Conservation (phyloP, 2,113 vertebrate genomes). For the Eidolon helvum region DNA sequence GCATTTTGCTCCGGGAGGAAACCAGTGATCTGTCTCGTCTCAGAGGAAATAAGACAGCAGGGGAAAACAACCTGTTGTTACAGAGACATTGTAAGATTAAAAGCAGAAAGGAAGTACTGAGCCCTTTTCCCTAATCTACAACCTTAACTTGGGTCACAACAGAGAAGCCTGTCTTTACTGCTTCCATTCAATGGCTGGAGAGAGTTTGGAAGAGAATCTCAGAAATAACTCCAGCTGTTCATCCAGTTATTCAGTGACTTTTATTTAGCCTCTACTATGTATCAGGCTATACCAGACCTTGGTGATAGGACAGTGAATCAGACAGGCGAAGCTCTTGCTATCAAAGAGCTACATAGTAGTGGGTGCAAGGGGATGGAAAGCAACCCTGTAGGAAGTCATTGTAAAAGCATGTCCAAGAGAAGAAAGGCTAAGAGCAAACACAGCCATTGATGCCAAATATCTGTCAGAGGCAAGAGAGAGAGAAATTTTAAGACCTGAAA, state of each 20-base stretch:
- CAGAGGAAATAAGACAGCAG: background rate
- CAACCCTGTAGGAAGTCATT: background rate
- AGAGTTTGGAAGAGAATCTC: background rate
- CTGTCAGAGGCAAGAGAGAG: background rate
- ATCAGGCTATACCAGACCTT: background rate
- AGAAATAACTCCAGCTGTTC: background rate
- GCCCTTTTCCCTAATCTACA: background rate
- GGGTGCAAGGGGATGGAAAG: background rate
- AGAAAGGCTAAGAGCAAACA: slow-evolving; percentile 5
- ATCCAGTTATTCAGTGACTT: background rate
- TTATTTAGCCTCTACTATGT: background rate
- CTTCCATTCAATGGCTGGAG: background rate
- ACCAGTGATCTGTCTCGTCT: background rate
- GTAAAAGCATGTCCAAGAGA: background rate
- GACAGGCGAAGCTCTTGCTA: background rate
- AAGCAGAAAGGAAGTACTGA: background rate
- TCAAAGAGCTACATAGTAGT: background rate
- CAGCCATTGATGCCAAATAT: background rate
- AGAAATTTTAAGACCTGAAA: background rate
- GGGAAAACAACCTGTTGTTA: background rate
- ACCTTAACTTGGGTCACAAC: background rate
- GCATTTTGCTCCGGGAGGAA: background rate
- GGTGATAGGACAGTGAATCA: background rate
- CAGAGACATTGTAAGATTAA: background rate
- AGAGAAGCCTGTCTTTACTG: background rate